Percentiles rank a stretch among this genome's conserved stretches.
Conservation (phyloP, 2,888 invertebrate genomes). For the Epistrophe grossulariae region DNA sequence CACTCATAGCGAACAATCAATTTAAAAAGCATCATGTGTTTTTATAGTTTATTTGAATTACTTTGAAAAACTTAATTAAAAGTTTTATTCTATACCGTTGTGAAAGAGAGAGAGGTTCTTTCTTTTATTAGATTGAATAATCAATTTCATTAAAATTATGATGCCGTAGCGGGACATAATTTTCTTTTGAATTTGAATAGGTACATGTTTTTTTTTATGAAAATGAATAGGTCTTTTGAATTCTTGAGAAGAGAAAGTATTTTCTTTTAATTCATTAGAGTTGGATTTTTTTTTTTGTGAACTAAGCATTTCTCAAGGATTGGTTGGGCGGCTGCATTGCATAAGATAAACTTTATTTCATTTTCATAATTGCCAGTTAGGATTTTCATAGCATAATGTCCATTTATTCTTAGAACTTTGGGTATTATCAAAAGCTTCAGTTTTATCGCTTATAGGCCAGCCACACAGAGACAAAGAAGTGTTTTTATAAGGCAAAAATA, state of each 20-base stretch:
- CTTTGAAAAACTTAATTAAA: slow-evolving; percentile 67
- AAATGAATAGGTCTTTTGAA: slow-evolving; percentile 42
- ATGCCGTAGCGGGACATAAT: slow-evolving; percentile 39
- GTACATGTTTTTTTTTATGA: slow-evolving; percentile 1
- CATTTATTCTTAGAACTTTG: neutral
- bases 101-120: neutral
- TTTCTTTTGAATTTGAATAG: slow-evolving; percentile 47
- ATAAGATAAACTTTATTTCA: neutral
- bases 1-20: slow-evolving; percentile 50
- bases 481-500: too few relatives aligned
- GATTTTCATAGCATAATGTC: neutral
- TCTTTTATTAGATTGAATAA: slow-evolving; percentile 38
- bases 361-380: neutral
- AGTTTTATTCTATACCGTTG: slow-evolving; percentile 40
- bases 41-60: slow-evolving; percentile 54
- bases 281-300: neutral
- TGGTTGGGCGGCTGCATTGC: neutral
- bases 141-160: slow-evolving; percentile 43
- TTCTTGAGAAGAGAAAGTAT: neutral
- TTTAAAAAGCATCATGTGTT: slow-evolving; percentile 53
- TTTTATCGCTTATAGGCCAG: too few relatives aligned
- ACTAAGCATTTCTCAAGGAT: neutral
- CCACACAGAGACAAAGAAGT: too few relatives aligned
- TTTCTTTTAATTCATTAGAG: slow-evolving; percentile 20
- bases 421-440: neutral